Conservation (phyloP, 2,113 vertebrate genomes). For the Ammospiza nelsoni region DNA sequence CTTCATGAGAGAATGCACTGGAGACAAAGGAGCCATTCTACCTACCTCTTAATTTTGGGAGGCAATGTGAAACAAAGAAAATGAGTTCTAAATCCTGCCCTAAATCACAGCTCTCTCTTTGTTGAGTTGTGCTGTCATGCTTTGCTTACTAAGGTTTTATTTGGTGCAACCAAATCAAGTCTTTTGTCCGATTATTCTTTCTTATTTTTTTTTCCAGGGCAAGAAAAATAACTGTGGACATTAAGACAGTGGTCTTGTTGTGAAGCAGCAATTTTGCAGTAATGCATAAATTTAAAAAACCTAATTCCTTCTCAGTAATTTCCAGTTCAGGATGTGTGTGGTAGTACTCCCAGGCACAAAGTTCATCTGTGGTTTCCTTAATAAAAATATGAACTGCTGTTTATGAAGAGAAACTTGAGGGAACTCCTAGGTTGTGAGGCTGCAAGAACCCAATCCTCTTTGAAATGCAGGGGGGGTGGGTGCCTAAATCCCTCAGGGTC, state of each 20-base stretch:
- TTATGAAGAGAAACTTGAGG: background rate
- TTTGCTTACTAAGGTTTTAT: background rate
- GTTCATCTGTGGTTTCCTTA: slow-evolving; percentile 30
- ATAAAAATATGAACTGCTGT: slow-evolving; percentile 9
- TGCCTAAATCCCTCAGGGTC: background rate
- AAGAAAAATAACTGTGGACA: background rate
- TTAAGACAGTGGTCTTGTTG: background rate
- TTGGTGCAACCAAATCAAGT: background rate
- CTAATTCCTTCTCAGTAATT: slow-evolving; percentile 14
- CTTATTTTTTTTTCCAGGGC: background rate
- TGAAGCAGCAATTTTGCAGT: background rate
- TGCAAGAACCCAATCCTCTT: background rate
- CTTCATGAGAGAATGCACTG: background rate
- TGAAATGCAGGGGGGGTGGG: background rate
- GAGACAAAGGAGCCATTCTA: background rate
- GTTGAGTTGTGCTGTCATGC: background rate
- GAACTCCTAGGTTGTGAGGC: background rate
- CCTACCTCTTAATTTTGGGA: background rate
- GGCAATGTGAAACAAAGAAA: background rate
- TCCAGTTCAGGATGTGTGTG: slow-evolving; percentile 29
- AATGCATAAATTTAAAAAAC: background rate
- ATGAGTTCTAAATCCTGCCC: background rate
- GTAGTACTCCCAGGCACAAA: background rate
- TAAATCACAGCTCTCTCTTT: background rate
- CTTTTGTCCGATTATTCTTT: background rate